phyloP scores from a whole-genome alignment of 2,888 invertebrate genomes.

The Drosophila cyrtoloma region DNA sequence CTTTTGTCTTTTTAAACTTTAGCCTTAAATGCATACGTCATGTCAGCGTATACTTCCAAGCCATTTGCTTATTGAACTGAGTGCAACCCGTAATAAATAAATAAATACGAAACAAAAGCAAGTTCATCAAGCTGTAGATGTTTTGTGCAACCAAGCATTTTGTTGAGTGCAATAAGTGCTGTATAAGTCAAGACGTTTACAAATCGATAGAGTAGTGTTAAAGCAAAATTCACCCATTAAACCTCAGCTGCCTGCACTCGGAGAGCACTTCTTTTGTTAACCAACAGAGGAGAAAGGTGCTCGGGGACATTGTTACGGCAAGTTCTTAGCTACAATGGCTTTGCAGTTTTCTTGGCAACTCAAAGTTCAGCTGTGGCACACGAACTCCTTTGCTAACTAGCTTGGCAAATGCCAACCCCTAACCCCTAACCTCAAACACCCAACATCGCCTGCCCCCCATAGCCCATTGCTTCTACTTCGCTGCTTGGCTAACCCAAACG shows the following conservation, averaged over 20 bases:
- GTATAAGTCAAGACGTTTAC: neutral
- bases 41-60: neutral
- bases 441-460: neutral
- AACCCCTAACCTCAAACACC: neutral
- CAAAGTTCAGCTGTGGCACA: constrained; percentile 73
- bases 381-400: constrained; percentile 73
- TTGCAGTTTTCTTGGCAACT: constrained; percentile 75
- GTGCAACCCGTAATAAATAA: neutral
- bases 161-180: neutral
- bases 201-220: constrained; percentile 28
- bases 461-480: constrained; percentile 22
- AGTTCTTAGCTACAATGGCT: constrained; percentile 65
- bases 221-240: constrained; percentile 12
- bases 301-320: constrained; percentile 65
- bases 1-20: constrained; percentile 9
- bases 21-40: neutral
- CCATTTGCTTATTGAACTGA: constrained; percentile 6
- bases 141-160: neutral
- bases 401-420: constrained; percentile 49
- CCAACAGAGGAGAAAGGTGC: constrained; percentile 15
- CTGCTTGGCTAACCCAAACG: constrained; percentile 69
- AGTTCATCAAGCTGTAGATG: neutral
- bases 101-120: neutral
- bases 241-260: constrained; percentile 1
- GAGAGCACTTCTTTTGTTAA: constrained; percentile 17